These are phyloP conservation scores for Camponotus fellah DNA, from an alignment of 2,888 invertebrate species.

Conservation along the genomic window DNA sequence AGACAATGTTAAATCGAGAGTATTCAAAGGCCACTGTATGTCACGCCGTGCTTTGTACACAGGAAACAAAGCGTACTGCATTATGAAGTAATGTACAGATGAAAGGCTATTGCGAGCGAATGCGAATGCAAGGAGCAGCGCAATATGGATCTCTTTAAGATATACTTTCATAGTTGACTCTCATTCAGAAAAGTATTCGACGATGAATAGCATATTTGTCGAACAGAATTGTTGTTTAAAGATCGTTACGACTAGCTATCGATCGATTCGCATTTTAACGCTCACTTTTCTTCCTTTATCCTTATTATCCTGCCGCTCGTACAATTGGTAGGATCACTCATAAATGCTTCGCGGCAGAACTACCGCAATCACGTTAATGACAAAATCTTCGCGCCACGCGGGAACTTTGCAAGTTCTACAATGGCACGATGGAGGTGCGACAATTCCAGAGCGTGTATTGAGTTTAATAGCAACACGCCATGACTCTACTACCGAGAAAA, in stretches of 20 bases:
- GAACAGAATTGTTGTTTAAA: background rate
- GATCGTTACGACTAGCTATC: conserved; percentile 20
- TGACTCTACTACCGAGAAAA: conserved; percentile 36
- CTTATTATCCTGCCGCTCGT: background rate
- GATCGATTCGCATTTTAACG: conserved; percentile 16
- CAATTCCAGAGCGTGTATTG: conserved; percentile 45
- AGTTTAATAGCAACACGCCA: conserved; percentile 49
- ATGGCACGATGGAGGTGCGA: conserved; percentile 48
- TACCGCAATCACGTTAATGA: conserved; percentile 49
- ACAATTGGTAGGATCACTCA: conserved; percentile 40
- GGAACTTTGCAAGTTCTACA: conserved; percentile 50
- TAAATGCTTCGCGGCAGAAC: conserved; percentile 45
- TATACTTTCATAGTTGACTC: background rate
- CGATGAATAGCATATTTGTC: conserved; percentile 1
- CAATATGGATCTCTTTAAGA: conserved; percentile 6
- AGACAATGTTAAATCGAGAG: conserved; percentile 62
- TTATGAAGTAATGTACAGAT: conserved; percentile 56
- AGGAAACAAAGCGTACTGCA: conserved; percentile 53
- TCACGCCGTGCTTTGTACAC: conserved; percentile 38
- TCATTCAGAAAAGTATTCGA: background rate
- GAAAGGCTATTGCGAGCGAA: conserved; percentile 49
- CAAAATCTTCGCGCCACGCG: conserved; percentile 49
- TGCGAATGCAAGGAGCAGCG: conserved; percentile 14
- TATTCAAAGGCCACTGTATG: conserved; percentile 56
- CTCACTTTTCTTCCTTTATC: background rate